Percentiles rank a stretch among this genome's conserved stretches.
These are phyloP conservation scores for Polylopha cassiicola DNA, from an alignment of 2,888 invertebrate genomes.

Conservation along the genomic window DNA sequence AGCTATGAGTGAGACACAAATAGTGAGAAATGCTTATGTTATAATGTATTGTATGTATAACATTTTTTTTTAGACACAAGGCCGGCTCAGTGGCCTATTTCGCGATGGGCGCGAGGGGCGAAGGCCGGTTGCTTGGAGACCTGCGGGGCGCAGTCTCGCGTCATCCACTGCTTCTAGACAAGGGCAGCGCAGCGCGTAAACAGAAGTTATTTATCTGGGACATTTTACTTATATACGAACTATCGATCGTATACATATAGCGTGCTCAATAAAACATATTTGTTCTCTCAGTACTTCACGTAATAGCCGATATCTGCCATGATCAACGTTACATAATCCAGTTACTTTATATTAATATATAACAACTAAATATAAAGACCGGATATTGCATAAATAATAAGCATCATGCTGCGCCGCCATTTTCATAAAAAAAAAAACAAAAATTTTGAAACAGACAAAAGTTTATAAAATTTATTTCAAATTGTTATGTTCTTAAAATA, in stretches of 20 bases:
- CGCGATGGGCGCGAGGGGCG: conserved; percentile 9
- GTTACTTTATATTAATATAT: conserved; percentile 4
- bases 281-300: background rate
- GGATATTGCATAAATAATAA: conserved; percentile 6
- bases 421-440: conserved; percentile 1
- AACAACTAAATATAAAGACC: background rate
- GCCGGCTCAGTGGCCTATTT: conserved; percentile 11
- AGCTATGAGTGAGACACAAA: too few species aligned
- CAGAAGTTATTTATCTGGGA: too few species aligned
- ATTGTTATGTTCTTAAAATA: background rate
- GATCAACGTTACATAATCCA: conserved; percentile 1
- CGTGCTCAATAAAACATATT: too few species aligned
- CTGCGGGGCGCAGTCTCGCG: conserved; percentile 6
- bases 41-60: too few species aligned
- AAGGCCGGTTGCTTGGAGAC: background rate
- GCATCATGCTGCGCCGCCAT: conserved; percentile 11
- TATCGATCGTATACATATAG: too few species aligned
- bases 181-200: background rate
- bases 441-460: too few species aligned
- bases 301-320: conserved; percentile 6
- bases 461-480: background rate
- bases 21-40: too few species aligned
- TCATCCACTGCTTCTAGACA: too few species aligned
- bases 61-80: too few species aligned
- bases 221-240: too few species aligned